A percentile compares a stretch with the other conserved stretches of the same genome.
These are phyloP conservation scores for Chloebia gouldiae DNA, from an alignment of 2,113 vertebrate species.

Conservation along the genomic window DNA sequence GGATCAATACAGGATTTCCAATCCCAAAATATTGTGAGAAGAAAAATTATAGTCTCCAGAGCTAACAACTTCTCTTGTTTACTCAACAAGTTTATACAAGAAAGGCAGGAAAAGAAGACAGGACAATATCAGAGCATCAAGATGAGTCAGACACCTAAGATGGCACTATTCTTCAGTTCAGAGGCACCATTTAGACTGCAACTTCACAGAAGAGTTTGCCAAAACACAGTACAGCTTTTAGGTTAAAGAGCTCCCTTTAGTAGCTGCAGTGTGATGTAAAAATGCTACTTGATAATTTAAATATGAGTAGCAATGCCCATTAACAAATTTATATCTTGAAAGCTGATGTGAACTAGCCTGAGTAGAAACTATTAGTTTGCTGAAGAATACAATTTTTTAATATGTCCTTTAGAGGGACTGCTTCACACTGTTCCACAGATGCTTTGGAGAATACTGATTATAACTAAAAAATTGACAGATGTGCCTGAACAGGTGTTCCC, in stretches of 20 bases:
- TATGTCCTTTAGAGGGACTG: background rate
- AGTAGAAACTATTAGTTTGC: background rate
- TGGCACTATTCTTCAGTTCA: background rate
- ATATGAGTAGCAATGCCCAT: background rate
- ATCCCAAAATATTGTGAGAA: background rate
- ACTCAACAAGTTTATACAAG: background rate
- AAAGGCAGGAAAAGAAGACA: background rate
- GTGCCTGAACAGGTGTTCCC: background rate
- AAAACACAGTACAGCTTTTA: background rate
- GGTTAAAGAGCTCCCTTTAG: background rate
- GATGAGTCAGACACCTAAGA: background rate
- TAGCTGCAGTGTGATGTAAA: background rate
- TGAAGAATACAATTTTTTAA: background rate
- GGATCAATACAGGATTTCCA: background rate
- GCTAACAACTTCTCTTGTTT: background rate
- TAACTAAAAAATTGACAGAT: background rate
- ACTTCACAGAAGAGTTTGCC: background rate
- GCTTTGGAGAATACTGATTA: background rate
- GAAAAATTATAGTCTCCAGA: background rate
- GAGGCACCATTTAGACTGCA: background rate
- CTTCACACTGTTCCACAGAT: background rate
- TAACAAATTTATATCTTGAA: background rate
- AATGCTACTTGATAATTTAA: background rate
- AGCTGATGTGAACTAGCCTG: background rate
- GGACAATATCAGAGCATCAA: background rate